Evolutionary conservation across 37 sponge, comb jelly and placozoan genomes (phyloP).

Genomic region (Diacarnus erythraeanus): DNA sequence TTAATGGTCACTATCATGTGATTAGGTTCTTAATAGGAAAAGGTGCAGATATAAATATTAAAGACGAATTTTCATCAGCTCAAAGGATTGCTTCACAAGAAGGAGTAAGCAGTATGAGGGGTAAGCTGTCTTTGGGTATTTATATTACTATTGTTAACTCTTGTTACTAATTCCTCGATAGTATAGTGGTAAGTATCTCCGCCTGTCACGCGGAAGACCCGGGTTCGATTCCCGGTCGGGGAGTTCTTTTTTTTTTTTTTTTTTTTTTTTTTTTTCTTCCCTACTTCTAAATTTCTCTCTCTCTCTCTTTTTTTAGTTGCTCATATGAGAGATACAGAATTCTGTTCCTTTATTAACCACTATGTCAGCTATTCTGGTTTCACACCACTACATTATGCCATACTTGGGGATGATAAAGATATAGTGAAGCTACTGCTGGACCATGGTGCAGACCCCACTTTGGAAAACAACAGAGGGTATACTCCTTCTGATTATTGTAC

Average conservation of each 20-base stretch:
- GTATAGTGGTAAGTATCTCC: slow-evolving; percentile 2
- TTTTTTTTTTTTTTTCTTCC: background rate
- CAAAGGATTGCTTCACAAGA: slow-evolving; percentile 42
- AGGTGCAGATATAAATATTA: slow-evolving; percentile 79
- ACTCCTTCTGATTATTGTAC: slow-evolving; percentile 42
- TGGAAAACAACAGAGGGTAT: slow-evolving; percentile 55
- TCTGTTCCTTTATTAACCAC: slow-evolving; percentile 58
- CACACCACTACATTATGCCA: slow-evolving; percentile 93
- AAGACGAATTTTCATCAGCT: slow-evolving; percentile 81
- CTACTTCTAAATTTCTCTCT: background rate
- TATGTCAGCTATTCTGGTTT: slow-evolving; percentile 79
- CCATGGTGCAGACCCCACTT: slow-evolving; percentile 63
- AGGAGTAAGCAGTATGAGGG: slow-evolving; percentile 5
- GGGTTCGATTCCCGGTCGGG: slow-evolving; percentile 7
- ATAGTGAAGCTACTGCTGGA: slow-evolving; percentile 22
- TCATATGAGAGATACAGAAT: slow-evolving; percentile 62
- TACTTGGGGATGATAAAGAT: slow-evolving; percentile 51
- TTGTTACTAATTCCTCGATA: background rate
- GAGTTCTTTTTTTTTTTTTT: background rate
- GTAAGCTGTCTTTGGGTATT: slow-evolving; percentile 20
- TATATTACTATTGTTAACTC: background rate
- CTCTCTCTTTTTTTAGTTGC: slow-evolving; percentile 37
- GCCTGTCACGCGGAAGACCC: slow-evolving; percentile 11
- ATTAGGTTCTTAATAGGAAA: slow-evolving; percentile 53
- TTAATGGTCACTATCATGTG: slow-evolving; percentile 35